Percentiles rank a stretch among this genome's conserved stretches.
Conservation (phyloP, 2,888 invertebrate species). For the Plebejus melissa region DNA sequence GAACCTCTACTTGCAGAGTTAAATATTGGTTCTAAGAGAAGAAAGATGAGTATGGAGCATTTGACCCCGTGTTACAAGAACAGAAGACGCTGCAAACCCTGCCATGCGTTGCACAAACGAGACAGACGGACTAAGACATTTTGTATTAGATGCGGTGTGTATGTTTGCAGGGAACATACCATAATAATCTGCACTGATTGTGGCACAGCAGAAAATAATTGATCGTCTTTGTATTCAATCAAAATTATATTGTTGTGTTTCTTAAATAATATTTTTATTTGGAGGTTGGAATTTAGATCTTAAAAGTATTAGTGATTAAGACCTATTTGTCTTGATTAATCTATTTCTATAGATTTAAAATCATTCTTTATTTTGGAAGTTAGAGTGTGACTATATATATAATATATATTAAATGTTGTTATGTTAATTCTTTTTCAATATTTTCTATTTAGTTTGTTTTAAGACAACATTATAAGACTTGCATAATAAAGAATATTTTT, state of each 20-base stretch:
- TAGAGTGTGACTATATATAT: background rate
- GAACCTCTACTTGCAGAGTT: background rate
- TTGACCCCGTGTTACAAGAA: background rate
- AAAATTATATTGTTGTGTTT: background rate
- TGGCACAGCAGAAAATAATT: constrained; percentile 31
- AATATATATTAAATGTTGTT: background rate
- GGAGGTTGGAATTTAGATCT: background rate
- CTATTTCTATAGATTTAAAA: background rate
- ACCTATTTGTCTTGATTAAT: background rate
- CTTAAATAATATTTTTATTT: background rate
- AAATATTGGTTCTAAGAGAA: constrained; percentile 38
- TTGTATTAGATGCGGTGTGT: constrained; percentile 59
- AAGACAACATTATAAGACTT: background rate
- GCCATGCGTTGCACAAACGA: constrained; percentile 50
- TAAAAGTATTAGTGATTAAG: background rate
- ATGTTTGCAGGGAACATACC: constrained; percentile 65
- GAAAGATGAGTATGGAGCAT: constrained; percentile 35
- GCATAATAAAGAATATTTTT: background rate
- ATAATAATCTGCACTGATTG: constrained; percentile 56
- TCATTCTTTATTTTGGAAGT: background rate
- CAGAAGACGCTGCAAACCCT: constrained; percentile 56
- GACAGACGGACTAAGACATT: constrained; percentile 59
- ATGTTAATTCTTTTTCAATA: background rate
- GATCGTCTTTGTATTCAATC: background rate
- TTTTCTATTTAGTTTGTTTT: background rate